phyloP scores from a whole-genome alignment of 2,113 vertebrate species.

The Megalops atlanticus region DNA sequence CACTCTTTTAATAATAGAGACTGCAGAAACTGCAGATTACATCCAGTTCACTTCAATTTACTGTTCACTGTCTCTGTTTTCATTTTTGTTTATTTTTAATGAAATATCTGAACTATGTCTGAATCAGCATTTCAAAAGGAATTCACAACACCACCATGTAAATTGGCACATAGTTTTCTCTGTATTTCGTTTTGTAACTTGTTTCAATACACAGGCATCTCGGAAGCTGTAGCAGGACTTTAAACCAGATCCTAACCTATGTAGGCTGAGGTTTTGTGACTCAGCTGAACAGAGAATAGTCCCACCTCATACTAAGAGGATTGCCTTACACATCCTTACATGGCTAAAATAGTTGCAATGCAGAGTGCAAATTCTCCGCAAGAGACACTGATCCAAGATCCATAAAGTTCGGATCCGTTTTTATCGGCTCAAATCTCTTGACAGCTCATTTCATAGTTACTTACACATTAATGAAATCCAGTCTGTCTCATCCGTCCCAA shows the following conservation, averaged over 20 bases:
- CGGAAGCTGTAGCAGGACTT: neutral
- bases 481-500: neutral
- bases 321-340: neutral
- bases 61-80: no score
- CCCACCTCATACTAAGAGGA: neutral
- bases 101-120: no score
- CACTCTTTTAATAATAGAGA: neutral
- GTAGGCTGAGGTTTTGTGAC: neutral
- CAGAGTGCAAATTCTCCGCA: neutral
- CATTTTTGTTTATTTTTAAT: no score
- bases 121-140: no score
- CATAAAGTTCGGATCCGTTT: neutral
- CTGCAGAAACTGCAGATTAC: no score
- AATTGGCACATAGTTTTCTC: neutral
- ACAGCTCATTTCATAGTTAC: neutral
- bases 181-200: neutral
- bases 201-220: neutral
- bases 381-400: neutral
- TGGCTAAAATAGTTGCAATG: neutral
- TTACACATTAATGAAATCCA: neutral
- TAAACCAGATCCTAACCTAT: neutral
- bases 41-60: no score
- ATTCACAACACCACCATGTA: neutral
- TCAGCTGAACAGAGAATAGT: neutral
- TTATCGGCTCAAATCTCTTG: neutral